These are phyloP conservation scores for Amiota mariae DNA, from an alignment of 2,888 invertebrate genomes.

Conservation along the genomic window DNA sequence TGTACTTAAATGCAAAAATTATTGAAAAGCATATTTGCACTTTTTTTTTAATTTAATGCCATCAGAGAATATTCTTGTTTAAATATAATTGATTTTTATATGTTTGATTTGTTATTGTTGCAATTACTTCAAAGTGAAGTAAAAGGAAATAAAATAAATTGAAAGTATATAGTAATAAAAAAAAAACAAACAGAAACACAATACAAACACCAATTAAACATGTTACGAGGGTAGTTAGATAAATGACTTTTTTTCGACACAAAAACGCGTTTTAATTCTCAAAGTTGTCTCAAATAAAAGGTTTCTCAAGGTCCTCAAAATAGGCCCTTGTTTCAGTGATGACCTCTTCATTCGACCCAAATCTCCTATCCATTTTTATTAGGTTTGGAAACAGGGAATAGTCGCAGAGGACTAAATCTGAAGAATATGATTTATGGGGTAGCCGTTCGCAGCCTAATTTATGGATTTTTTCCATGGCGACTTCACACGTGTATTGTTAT, in stretches of 20 bases:
- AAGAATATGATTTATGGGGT: no score
- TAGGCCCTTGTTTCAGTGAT: no score
- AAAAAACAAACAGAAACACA: slow-evolving; percentile 36
- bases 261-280: no score
- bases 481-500: no score
- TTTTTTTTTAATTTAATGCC: slow-evolving; percentile 5
- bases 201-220: slow-evolving; percentile 38
- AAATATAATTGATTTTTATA: background rate
- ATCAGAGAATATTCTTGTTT: background rate
- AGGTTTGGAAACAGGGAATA: background rate
- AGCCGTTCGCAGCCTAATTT: no score
- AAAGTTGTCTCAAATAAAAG: no score
- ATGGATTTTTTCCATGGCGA: no score
- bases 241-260: background rate
- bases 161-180: slow-evolving; percentile 32
- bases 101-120: background rate
- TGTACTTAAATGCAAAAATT: background rate
- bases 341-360: no score
- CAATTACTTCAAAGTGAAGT: slow-evolving; percentile 18
- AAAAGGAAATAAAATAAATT: slow-evolving; percentile 28
- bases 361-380: no score
- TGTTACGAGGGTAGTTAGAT: slow-evolving; percentile 6
- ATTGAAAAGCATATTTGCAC: background rate
- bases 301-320: no score
- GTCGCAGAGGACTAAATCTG: no score